Percentiles rank a stretch among this genome's conserved stretches.
These are phyloP conservation scores for Brachylomia viminalis DNA, from an alignment of 2,888 invertebrate genomes.

Conservation along the genomic window DNA sequence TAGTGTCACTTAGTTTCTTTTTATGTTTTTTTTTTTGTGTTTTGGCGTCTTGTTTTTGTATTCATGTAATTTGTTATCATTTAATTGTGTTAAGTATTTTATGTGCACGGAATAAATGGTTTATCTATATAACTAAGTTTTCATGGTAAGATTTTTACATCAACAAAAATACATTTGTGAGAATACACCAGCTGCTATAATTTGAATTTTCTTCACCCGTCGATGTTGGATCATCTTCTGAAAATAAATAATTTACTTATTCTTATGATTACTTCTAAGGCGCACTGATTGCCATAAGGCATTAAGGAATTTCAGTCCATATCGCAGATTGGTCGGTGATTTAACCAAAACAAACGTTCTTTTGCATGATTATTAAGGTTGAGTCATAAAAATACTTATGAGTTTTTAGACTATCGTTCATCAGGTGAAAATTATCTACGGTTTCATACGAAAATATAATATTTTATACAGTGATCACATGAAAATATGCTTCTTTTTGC, in stretches of 20 bases:
- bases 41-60: too few species aligned
- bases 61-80: too few species aligned
- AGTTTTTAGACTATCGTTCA: too few species aligned
- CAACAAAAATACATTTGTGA: too few species aligned
- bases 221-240: not conserved
- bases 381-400: not conserved
- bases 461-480: too few species aligned
- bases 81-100: too few species aligned
- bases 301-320: constrained; percentile 9
- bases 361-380: not conserved
- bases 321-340: constrained; percentile 6
- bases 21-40: too few species aligned
- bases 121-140: too few species aligned
- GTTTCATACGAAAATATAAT: not conserved
- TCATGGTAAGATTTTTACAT: not conserved
- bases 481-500: too few species aligned
- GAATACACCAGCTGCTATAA: too few species aligned
- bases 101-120: too few species aligned
- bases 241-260: not conserved
- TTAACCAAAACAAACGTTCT: constrained; percentile 18
- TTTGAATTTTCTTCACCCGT: not conserved
- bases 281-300: not conserved
- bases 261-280: not conserved
- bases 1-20: too few species aligned
- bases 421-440: not conserved